Percentiles rank a stretch among this genome's conserved stretches.
phyloP scores from a whole-genome alignment of 1,140 invertebrate genomes.

The Geopemphigus sp. region DNA sequence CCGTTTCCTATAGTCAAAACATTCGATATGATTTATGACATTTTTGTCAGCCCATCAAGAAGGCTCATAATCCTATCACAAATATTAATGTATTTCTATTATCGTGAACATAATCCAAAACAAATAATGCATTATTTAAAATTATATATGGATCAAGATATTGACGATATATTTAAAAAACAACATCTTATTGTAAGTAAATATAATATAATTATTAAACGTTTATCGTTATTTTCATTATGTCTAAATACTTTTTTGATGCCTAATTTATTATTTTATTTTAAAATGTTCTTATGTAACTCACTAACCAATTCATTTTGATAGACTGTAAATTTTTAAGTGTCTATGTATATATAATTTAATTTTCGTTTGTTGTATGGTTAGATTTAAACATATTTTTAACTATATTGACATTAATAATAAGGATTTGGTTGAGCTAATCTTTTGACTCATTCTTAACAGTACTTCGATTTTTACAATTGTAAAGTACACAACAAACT shows the following conservation, averaged over 20 bases:
- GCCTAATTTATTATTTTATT: background rate
- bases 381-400: too few relatives aligned
- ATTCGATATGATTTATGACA: slow-evolving; percentile 25
- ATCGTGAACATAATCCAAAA: slow-evolving; percentile 21
- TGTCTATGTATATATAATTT: background rate
- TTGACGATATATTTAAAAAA: slow-evolving; percentile 33
- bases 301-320: background rate
- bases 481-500: too few relatives aligned
- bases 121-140: background rate
- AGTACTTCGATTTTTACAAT: too few relatives aligned
- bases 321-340: background rate
- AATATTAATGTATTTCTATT: slow-evolving; percentile 9
- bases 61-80: slow-evolving; percentile 25
- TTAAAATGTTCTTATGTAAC: background rate
- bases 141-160: slow-evolving; percentile 31
- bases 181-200: slow-evolving; percentile 36
- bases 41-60: slow-evolving; percentile 14
- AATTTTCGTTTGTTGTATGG: too few relatives aligned
- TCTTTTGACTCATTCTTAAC: too few relatives aligned
- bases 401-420: too few relatives aligned
- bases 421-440: too few relatives aligned
- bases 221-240: too few relatives aligned
- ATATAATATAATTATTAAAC: background rate
- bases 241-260: background rate
- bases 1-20: slow-evolving; percentile 21